A percentile compares a stretch with the other conserved stretches of the same genome.
Conservation (phyloP, 2,113 vertebrate genomes). For the Melanerpes formicivorus region DNA sequence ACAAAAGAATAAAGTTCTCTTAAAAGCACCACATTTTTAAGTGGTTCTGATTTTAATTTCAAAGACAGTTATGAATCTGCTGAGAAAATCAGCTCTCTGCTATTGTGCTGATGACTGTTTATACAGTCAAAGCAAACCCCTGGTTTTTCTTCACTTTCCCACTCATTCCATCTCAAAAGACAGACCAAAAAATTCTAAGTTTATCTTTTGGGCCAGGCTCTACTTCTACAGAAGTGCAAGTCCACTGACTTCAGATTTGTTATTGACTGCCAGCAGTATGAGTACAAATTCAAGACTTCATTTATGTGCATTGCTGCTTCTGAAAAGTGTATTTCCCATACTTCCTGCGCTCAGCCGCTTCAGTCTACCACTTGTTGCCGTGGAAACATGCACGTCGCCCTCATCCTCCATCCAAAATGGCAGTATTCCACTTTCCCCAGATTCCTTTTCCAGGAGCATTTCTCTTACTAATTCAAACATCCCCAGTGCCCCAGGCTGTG, state of each 20-base stretch:
- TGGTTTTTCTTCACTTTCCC: not conserved
- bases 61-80: not conserved
- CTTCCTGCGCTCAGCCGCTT: not conserved
- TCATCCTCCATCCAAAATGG: not conserved
- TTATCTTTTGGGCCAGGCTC: not conserved
- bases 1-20: not conserved
- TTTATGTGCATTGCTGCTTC: not conserved
- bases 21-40: not conserved
- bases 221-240: not conserved
- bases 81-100: not conserved
- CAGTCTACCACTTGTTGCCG: conserved; percentile 55
- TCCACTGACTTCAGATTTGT: not conserved
- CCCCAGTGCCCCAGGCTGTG: not conserved
- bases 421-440: not conserved
- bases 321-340: not conserved
- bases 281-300: not conserved
- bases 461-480: conserved; percentile 1
- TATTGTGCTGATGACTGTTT: not conserved
- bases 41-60: not conserved
- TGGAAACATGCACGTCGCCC: conserved; percentile 15
- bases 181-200: not conserved
- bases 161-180: not conserved
- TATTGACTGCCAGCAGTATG: not conserved
- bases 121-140: not conserved
- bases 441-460: not conserved